These are phyloP conservation scores for Meiosimyza platycephala DNA, from an alignment of 2,888 invertebrate species.

Conservation along the genomic window DNA sequence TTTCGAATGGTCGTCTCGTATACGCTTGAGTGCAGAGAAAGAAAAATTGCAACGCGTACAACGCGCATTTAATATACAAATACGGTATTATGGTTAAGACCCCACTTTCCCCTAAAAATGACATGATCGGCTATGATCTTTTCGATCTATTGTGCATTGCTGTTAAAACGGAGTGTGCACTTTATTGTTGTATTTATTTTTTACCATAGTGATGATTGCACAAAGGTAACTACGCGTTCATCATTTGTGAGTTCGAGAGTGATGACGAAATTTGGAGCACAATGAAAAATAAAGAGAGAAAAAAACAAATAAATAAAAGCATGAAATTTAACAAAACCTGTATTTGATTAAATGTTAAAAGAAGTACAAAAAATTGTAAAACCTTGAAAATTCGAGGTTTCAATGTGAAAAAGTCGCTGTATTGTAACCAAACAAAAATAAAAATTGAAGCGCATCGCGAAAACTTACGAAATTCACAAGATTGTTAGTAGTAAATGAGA, in stretches of 20 bases:
- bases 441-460: constrained; percentile 26
- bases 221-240: constrained; percentile 19
- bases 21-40: too few species aligned
- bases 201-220: constrained; percentile 10
- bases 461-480: constrained; percentile 25
- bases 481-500: constrained; percentile 4
- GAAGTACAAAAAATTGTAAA: constrained; percentile 23
- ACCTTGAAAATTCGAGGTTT: constrained; percentile 37
- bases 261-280: constrained; percentile 37
- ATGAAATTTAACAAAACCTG: constrained; percentile 15
- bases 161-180: too few species aligned
- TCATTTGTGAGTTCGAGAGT: constrained; percentile 12
- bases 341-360: constrained; percentile 19
- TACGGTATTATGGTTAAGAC: too few species aligned
- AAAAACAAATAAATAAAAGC: constrained; percentile 12
- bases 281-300: neutral
- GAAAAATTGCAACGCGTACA: too few species aligned
- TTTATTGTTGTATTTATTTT: constrained; percentile 21
- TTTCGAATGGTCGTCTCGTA: too few species aligned
- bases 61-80: too few species aligned
- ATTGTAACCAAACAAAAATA: constrained; percentile 1
- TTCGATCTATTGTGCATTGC: too few species aligned
- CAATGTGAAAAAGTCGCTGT: constrained; percentile 13
- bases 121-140: too few species aligned
- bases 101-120: too few species aligned